Evolutionary conservation across 64 coral and sea anemone species (phyloP), one percentile per base, ranked within the genome.

Genomic region (Montipora foliosa): DNA sequence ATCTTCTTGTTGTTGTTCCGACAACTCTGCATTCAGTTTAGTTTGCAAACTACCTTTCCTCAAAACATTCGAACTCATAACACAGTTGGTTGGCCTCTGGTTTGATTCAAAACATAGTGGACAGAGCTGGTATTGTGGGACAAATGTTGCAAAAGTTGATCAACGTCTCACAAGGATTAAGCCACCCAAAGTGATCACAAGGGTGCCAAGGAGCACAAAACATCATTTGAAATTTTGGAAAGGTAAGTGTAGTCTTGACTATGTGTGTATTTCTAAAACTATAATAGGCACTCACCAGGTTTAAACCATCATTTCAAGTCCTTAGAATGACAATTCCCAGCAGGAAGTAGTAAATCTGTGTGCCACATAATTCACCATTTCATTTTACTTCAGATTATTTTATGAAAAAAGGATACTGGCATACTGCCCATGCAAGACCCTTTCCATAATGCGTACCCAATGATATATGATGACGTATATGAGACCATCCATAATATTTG

Each of bases 141-240:
- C 12, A 48, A 17, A 51, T 68, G 73, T 89, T 49, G 73, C 45
- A 16, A 89, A n/a, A 5, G 73, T 89, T 15, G 87, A 89, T 16
- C 74, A 77, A 14, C 86, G 86, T 15, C 71, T 89, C 29, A 69
- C 74, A 7, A 45, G 47, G 70, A 89, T 89, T 9, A 89, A 89
- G 19, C 87, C 87, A 25, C 87, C 87, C 17, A 89, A 75, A 17
- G 47, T 44, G 67, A 89, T 89, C 60, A 14, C 60, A 64, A 64
- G 60, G 60, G 60, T 64, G 44, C 44, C 87, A 47, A 76, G 68
- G 60, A 64, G 60, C 60, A 64, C 13, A 64, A 12, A 44, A 7
- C 52, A 67, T 72, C 44, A 89, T 67, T 10, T 89, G 60, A 89
- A 89, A 72, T 89, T 89, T 76, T 89, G 68, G 87, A 89, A 89